Evolutionary conservation across 2,888 invertebrate genomes (phyloP), one percentile per base, ranked within the genome.

Genomic region (Ariolimax columbianus): DNA sequence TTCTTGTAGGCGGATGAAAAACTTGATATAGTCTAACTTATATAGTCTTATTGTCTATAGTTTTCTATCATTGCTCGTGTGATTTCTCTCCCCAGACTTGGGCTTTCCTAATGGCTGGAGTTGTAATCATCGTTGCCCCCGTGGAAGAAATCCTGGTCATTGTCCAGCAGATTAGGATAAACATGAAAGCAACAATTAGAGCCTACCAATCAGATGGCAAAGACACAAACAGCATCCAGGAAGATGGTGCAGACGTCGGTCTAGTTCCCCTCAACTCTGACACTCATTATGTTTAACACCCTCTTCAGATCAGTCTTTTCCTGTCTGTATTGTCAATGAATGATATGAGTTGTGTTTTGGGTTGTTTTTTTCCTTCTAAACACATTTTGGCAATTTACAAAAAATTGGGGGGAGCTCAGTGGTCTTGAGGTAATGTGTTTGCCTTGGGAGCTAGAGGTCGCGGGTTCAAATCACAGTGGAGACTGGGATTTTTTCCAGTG

Each of bases 71-170:
- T 63, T 2, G 9, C 14, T 4, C 66, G 33, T 33, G 19, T 66
- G 2, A 66, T 66, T 66, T 30, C 19, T 14, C 19, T 33, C 19
- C 2, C 33, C 90, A 90, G 84, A 68, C 87, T 14, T 90, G 91
- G 87, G 89, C 89, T 63, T 88, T 91, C 47, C 70, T 89, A 26
- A 90, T 91, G 91, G 90, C 90, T 4, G 86, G 85, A 6, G 83
- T 91, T 11, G 91, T 90, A 0, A 86, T 90, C 30, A 51, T 91
- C 26, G 88, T 91, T 26, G 90, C 90, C 0, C 91, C 91, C 0
- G 84, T 90, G 11, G 91, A 91, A 79, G 91, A 91, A 84, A 82
- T 89, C 1, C 72, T 90, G 59, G 88, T 89, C 77, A 90, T 91
- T n/a, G 83, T 86, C 77, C 70, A 88, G 43, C 87, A 88, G 78